Evolutionary conservation across 2,888 invertebrate species (phyloP).

Genomic region (Synanthedon myopaeformis): DNA sequence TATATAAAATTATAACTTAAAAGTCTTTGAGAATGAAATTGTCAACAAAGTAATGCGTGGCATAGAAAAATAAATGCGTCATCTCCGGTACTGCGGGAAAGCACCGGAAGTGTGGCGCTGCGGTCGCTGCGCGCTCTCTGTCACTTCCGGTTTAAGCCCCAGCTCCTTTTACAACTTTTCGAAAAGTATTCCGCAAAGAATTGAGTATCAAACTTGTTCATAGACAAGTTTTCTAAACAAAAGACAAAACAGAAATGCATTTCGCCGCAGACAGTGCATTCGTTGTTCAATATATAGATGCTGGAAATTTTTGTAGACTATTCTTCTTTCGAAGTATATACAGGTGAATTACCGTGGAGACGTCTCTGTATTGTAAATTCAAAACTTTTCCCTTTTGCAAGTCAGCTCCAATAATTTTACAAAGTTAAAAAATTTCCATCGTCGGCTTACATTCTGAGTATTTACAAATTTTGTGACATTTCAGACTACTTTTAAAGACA

Average conservation of each 20-base stretch:
- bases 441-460: no score
- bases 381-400: no score
- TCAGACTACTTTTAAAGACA: no score
- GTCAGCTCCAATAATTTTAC: no score
- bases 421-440: no score
- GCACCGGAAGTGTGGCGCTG: conserved; percentile 8
- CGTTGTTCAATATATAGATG: background rate
- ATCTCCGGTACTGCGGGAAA: conserved; percentile 19
- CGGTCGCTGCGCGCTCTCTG: conserved; percentile 15
- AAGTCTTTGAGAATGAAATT: background rate
- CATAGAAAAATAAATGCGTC: conserved; percentile 34
- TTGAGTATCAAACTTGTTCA: conserved; percentile 61
- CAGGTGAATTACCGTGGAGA: no score
- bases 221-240: conserved; percentile 45
- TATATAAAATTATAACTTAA: background rate
- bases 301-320: no score
- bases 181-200: conserved; percentile 56
- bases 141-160: conserved; percentile 28
- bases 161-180: conserved; percentile 38
- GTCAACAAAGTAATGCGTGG: background rate
- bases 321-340: no score
- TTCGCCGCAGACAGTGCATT: conserved; percentile 20
- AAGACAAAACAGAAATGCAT: conserved; percentile 44
- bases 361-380: no score
- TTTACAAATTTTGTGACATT: no score